Evolutionary conservation across 1,140 invertebrate species (phyloP).

Genomic region (Drosophila jambulina): DNA sequence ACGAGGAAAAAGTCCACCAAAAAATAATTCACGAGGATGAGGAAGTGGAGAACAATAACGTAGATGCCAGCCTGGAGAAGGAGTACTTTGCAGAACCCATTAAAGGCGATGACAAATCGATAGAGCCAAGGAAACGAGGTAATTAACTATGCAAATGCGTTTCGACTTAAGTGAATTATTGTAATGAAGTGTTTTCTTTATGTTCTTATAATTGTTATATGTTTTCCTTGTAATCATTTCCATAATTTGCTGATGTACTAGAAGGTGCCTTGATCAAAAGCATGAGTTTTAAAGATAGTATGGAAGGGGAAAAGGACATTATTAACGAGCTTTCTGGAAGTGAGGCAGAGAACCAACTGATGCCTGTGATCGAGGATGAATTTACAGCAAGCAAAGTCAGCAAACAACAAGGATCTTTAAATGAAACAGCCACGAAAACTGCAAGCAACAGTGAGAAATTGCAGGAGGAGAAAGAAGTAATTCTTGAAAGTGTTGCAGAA

Average conservation of each 20-base stretch:
- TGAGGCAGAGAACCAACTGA: neutral
- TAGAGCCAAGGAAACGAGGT: constrained; percentile 44
- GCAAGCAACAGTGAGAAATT: neutral
- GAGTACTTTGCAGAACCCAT: constrained; percentile 32
- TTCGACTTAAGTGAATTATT: neutral
- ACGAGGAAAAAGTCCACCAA: constrained; percentile 65
- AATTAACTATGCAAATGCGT: constrained; percentile 35
- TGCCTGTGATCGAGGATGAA: neutral
- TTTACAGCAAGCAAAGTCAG: neutral
- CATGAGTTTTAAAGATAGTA: neutral
- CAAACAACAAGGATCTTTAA: neutral
- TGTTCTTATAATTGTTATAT: neutral
- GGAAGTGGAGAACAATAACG: constrained; percentile 68
- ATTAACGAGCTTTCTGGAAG: neutral
- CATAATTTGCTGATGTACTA: constrained; percentile 7
- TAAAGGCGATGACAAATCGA: constrained; percentile 43
- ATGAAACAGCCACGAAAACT: neutral
- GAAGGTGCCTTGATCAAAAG: neutral
- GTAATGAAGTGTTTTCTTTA: constrained; percentile 14
- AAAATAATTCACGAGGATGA: constrained; percentile 71
- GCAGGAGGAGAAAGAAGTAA: neutral
- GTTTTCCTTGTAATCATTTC: neutral
- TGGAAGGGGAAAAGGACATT: neutral
- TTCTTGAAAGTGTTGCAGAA: neutral
- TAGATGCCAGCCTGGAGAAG: constrained; percentile 29